phyloP scores from a whole-genome alignment of 2,113 vertebrate genomes.

The Xenus cinereus region DNA sequence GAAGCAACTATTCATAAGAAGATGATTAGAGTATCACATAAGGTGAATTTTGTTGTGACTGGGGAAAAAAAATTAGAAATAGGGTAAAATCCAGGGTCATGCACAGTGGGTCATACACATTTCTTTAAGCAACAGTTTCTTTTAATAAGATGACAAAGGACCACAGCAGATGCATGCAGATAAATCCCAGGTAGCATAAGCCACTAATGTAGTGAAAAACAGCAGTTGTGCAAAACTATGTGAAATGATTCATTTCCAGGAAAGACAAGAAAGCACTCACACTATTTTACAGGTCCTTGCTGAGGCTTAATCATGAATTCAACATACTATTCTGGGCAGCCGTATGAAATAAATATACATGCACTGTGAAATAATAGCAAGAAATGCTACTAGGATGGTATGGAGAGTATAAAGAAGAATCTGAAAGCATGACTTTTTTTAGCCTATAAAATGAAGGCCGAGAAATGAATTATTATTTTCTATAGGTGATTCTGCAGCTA shows the following conservation, averaged over 20 bases:
- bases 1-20: background rate
- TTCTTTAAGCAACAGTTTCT: background rate
- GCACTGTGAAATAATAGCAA: background rate
- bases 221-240: background rate
- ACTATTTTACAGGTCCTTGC: background rate
- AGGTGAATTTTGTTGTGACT: background rate
- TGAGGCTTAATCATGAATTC: background rate
- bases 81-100: background rate
- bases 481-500: background rate
- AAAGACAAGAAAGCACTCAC: background rate
- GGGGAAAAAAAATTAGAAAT: background rate
- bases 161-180: background rate
- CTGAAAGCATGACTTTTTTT: background rate
- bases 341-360: background rate
- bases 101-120: background rate
- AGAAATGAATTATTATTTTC: background rate
- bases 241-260: background rate
- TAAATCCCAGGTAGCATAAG: background rate
- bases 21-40: background rate
- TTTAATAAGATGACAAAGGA: background rate
- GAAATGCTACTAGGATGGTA: background rate
- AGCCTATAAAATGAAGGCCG: background rate
- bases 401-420: background rate
- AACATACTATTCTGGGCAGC: background rate
- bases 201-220: background rate